These are phyloP conservation scores for Lophius americanus DNA, from an alignment of 2,797 vertebrate genomes.

Conservation along the genomic window DNA sequence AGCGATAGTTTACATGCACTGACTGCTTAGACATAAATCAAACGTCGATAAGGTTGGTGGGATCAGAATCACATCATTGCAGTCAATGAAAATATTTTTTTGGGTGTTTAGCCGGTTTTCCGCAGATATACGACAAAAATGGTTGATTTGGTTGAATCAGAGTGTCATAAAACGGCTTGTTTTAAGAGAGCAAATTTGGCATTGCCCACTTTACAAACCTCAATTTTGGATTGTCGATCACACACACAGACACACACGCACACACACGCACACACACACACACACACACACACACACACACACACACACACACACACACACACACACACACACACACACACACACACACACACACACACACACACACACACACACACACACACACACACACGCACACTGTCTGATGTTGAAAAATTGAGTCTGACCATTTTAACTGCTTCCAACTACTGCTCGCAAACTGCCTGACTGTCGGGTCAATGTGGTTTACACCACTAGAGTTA, in stretches of 20 bases:
- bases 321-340: slow-evolving; percentile 42
- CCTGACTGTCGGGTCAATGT: slow-evolving; percentile 71
- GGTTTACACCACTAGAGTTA: slow-evolving; percentile 68
- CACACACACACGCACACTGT: slow-evolving; percentile 44
- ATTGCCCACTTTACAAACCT: slow-evolving; percentile 34
- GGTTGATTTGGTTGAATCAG: slow-evolving; percentile 5
- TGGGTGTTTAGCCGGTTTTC: slow-evolving; percentile 1
- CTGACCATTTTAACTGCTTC: slow-evolving; percentile 64
- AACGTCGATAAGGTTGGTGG: slow-evolving; percentile 1
- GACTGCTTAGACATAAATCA: slow-evolving; percentile 12
- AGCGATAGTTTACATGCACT: not conserved
- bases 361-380: slow-evolving; percentile 11
- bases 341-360: slow-evolving; percentile 22
- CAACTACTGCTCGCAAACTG: slow-evolving; percentile 56
- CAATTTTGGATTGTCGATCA: slow-evolving; percentile 57
- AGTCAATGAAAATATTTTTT: slow-evolving; percentile 2
- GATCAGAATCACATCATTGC: no score
- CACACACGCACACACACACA: slow-evolving; percentile 7
- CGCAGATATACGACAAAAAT: not conserved
- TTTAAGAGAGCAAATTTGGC: slow-evolving; percentile 42
- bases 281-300: slow-evolving; percentile 45
- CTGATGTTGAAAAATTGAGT: slow-evolving; percentile 64
- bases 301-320: slow-evolving; percentile 11
- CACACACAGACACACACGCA: no score
- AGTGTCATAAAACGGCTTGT: slow-evolving; percentile 39